Percentiles rank a stretch among this genome's conserved stretches.
These are phyloP conservation scores for Calephelis nemesis DNA, from an alignment of 1,140 invertebrate genomes.

Conservation along the genomic window DNA sequence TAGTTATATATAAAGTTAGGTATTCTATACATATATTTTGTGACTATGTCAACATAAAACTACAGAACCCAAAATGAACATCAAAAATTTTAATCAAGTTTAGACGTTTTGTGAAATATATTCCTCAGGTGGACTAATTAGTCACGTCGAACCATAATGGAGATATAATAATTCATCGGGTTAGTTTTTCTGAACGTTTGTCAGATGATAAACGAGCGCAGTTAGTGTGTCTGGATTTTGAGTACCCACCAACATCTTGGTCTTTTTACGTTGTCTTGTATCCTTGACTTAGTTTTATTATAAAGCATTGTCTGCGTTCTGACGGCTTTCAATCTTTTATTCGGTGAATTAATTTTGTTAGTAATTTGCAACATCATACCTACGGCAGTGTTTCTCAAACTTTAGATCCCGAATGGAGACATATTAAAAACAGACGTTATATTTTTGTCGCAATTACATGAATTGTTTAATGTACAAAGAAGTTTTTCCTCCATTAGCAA, in stretches of 20 bases:
- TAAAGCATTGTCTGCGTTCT: slow-evolving; percentile 13
- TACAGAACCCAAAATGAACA: not conserved
- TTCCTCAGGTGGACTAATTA: slow-evolving; percentile 54
- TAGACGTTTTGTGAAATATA: slow-evolving; percentile 28
- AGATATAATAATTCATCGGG: slow-evolving; percentile 48
- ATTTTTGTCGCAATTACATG: too few relatives aligned
- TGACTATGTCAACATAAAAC: too few relatives aligned
- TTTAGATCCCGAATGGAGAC: too few relatives aligned
- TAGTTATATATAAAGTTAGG: too few relatives aligned
- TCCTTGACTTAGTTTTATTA: slow-evolving; percentile 17
- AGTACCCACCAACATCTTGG: not conserved
- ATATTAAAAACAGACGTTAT: too few relatives aligned
- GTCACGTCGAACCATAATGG: slow-evolving; percentile 57
- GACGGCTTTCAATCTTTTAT: slow-evolving; percentile 18
- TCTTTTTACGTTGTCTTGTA: slow-evolving; percentile 3
- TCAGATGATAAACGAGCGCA: slow-evolving; percentile 35
- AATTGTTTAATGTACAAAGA: too few relatives aligned
- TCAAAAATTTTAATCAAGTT: not conserved
- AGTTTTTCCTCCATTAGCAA: too few relatives aligned
- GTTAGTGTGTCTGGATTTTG: slow-evolving; percentile 10
- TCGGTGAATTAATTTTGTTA: slow-evolving; percentile 6
- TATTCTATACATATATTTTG: too few relatives aligned
- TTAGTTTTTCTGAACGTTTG: slow-evolving; percentile 31
- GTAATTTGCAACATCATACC: not conserved
- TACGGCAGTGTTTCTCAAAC: not conserved